Conservation (phyloP, 2,888 invertebrate genomes). For the Cerastis rubricosa region DNA sequence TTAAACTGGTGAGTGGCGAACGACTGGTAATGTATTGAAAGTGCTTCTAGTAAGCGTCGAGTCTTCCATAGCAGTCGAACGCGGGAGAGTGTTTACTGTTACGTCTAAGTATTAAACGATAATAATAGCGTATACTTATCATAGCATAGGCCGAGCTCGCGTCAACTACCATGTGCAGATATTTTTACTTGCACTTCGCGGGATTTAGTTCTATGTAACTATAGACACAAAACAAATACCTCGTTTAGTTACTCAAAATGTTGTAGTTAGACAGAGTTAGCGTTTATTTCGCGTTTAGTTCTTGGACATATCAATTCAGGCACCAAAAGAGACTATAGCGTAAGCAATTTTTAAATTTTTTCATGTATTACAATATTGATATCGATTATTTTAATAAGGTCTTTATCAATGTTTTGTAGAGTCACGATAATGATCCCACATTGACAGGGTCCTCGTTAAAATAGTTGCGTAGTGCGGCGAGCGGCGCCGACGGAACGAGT, state of each 20-base stretch:
- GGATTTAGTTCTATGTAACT: slow-evolving; percentile 83
- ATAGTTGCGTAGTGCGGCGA: slow-evolving; percentile 72
- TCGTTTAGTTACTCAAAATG: slow-evolving; percentile 88
- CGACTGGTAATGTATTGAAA: slow-evolving; percentile 87
- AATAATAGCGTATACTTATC: slow-evolving; percentile 89
- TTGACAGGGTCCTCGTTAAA: slow-evolving; percentile 73
- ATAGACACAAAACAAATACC: slow-evolving; percentile 89
- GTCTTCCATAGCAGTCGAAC: slow-evolving; percentile 91
- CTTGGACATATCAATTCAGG: slow-evolving; percentile 90
- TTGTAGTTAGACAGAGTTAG: slow-evolving; percentile 87
- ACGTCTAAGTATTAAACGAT: slow-evolving; percentile 90
- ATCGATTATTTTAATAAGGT: slow-evolving; percentile 70
- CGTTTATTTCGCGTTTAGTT: slow-evolving; percentile 88
- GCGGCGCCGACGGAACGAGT: slow-evolving; percentile 60
- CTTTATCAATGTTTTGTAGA: slow-evolving; percentile 69
- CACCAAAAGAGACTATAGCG: slow-evolving; percentile 89
- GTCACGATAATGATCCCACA: slow-evolving; percentile 59
- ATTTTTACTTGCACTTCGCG: slow-evolving; percentile 82
- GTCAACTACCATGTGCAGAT: slow-evolving; percentile 78
- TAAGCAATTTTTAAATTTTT: slow-evolving; percentile 86
- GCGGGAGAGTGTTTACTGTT: slow-evolving; percentile 86
- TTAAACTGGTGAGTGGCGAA: slow-evolving; percentile 84
- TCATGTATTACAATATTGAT: slow-evolving; percentile 72
- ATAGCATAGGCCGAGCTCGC: slow-evolving; percentile 85
- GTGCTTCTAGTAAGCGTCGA: slow-evolving; percentile 90